phyloP scores from a whole-genome alignment of 2,888 invertebrate species.

The Drosophila parthenogenetica region DNA sequence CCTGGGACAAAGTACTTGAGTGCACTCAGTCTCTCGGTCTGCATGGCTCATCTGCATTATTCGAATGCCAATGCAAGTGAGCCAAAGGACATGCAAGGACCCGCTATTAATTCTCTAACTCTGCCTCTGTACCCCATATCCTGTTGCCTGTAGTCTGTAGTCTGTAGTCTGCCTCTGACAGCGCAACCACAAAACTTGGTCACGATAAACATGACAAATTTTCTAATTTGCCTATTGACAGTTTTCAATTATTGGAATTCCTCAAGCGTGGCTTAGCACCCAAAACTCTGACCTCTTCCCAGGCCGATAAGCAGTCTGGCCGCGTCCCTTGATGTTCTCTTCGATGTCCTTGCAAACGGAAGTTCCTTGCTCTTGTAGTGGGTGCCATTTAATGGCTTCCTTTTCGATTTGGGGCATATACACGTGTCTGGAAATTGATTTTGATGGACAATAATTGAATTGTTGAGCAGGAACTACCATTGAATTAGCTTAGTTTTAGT shows the following conservation, averaged over 20 bases:
- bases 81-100: conserved; percentile 55
- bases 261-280: conserved; percentile 56
- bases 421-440: conserved; percentile 18
- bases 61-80: conserved; percentile 64
- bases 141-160: too few relatives aligned
- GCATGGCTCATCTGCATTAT: conserved; percentile 45
- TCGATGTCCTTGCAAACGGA: conserved; percentile 43
- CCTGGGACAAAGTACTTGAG: conserved; percentile 45
- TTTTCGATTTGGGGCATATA: neutral
- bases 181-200: conserved; percentile 41
- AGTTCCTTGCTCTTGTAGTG: conserved; percentile 29
- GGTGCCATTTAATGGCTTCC: conserved; percentile 12
- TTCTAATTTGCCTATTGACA: conserved; percentile 77
- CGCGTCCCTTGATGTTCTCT: conserved; percentile 10
- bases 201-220: conserved; percentile 76
- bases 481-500: neutral
- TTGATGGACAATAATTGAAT: conserved; percentile 10
- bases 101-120: conserved; percentile 34
- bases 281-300: conserved; percentile 23
- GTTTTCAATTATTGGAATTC: conserved; percentile 76
- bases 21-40: conserved; percentile 37
- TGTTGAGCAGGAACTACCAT: neutral
- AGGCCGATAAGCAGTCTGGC: conserved; percentile 30
- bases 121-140: neutral
- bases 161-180: conserved; percentile 29